Evolutionary conservation across 1,140 invertebrate genomes (phyloP), one percentile per base, ranked within the genome.

Genomic region (Zaprionus tsacasi): DNA sequence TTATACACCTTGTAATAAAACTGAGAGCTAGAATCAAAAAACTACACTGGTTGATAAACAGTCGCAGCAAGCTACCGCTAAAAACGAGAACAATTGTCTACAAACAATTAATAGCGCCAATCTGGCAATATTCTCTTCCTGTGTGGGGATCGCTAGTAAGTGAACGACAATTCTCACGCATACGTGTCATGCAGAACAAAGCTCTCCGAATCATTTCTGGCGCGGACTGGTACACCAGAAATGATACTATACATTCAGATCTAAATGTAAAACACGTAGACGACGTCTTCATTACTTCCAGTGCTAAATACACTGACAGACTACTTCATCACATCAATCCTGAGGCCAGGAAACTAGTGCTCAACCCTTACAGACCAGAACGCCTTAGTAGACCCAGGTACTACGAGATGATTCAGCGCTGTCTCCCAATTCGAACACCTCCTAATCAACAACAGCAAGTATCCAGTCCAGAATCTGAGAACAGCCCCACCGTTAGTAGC

Each of bases 221-320:
- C 13, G 55, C 55, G 10, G n/a, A 30, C 2, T 57, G 55, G 55
- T 57, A 57, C n/a, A 10, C 36, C n/a, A 57, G 33, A 4, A 57
- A 57, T 15, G 3, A 6, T 13, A 10, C 55, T 1, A 4, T 57
- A 12, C 55, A 57, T 7, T 12, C n/a, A 6, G 55, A 57, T 12
- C 55, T 57, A 10, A 15, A 30, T 6, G 25, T 57, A 5, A 35
- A 35, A 2, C n/a, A 12, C 6, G 55, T 57, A 17, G 33, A 57
- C n/a, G 33, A 57, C 13, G n/a, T 30, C 7, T 27, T 30, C 11
- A 13, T 13, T 13, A 27, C 12, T 3, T 8, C 21, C 1, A 21
- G 48, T 21, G 1, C 3, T 17, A 50, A 21, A 8, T 54, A 54
- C 25, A 6, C 30, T 1, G 10, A 54, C 12, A 54, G 52, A 33